Percentiles rank a stretch among this genome's conserved stretches.
Conservation (phyloP, 2,113 vertebrate species). For the Dicerorhinus sumatrensis region DNA sequence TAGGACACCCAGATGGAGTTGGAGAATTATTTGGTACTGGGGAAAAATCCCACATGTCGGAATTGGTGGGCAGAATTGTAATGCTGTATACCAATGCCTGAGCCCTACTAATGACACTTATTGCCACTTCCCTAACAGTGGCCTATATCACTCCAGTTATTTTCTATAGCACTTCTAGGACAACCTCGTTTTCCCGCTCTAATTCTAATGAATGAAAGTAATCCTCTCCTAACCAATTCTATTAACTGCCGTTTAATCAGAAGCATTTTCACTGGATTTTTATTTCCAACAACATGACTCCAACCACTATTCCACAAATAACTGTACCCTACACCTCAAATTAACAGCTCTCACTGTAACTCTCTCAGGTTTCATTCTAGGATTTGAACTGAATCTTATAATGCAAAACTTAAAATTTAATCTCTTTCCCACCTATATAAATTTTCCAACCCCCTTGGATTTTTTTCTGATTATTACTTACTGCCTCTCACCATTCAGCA, state of each 20-base stretch:
- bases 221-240: neutral
- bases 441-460: neutral
- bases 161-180: neutral
- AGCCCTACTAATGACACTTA: neutral
- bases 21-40: too few species aligned
- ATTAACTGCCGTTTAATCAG: neutral
- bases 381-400: neutral
- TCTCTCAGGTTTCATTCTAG: neutral
- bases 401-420: neutral
- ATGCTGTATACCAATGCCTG: too few species aligned
- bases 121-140: too few species aligned
- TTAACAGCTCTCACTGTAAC: rapidly evolving
- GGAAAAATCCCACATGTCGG: neutral
- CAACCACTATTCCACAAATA: neutral
- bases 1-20: too few species aligned
- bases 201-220: neutral
- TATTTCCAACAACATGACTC: neutral
- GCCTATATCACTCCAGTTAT: too few species aligned
- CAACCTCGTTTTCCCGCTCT: neutral
- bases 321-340: neutral
- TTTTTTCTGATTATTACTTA: neutral
- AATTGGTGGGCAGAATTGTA: neutral
- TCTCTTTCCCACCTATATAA: neutral
- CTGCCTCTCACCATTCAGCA: neutral
- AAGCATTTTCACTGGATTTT: neutral